Percentiles rank a stretch among this genome's conserved stretches.
These are phyloP conservation scores for Drosophila rellima DNA, from an alignment of 2,888 invertebrate genomes.

Conservation along the genomic window DNA sequence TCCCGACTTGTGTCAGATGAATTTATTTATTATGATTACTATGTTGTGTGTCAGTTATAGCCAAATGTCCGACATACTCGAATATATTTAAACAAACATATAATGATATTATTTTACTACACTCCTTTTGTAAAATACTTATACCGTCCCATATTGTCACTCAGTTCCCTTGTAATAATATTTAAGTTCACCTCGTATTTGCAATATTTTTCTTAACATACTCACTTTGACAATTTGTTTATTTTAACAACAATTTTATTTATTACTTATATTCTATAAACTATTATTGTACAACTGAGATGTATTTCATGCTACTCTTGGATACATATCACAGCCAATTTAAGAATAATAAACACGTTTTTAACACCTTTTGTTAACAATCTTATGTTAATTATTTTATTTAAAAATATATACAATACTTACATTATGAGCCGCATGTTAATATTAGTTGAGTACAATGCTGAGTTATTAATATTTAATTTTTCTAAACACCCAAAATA, in stretches of 20 bases:
- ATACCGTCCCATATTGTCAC: slow-evolving; percentile 50
- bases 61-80: slow-evolving; percentile 40
- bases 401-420: slow-evolving; percentile 2
- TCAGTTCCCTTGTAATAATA: slow-evolving; percentile 29
- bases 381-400: slow-evolving; percentile 16
- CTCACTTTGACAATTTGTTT: slow-evolving; percentile 36
- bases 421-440: not conserved
- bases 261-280: slow-evolving; percentile 43
- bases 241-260: slow-evolving; percentile 37
- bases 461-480: slow-evolving; percentile 3
- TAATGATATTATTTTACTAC: slow-evolving; percentile 14
- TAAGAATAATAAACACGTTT: slow-evolving; percentile 64
- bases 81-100: slow-evolving; percentile 26
- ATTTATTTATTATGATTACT: slow-evolving; percentile 18
- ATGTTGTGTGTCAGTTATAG: slow-evolving; percentile 39
- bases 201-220: slow-evolving; percentile 37
- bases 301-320: slow-evolving; percentile 37
- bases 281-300: slow-evolving; percentile 52
- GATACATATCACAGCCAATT: slow-evolving; percentile 65
- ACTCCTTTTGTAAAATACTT: slow-evolving; percentile 57
- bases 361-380: slow-evolving; percentile 62
- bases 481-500: not conserved
- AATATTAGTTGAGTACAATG: slow-evolving; percentile 9
- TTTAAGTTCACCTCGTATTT: slow-evolving; percentile 39
- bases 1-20: slow-evolving; percentile 16